Conservation (phyloP, 2,113 vertebrate genomes). For the Erythrocercus mccallii region DNA sequence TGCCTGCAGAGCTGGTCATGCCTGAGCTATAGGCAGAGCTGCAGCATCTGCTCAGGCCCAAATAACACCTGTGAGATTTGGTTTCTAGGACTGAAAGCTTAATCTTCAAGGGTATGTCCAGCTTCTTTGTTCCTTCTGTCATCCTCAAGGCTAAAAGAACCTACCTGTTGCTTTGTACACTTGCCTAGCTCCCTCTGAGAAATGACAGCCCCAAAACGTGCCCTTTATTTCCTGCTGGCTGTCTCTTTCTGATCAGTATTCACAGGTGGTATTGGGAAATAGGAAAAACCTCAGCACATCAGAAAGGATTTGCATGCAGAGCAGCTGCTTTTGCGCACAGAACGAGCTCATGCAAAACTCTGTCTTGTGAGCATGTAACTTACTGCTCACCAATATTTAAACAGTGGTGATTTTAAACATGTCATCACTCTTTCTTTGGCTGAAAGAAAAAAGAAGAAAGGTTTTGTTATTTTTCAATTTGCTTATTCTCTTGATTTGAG, state of each 20-base stretch:
- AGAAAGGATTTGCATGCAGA: not conserved
- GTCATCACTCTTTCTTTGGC: not conserved
- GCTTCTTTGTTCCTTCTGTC: not conserved
- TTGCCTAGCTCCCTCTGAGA: not conserved
- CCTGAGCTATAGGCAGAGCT: not conserved
- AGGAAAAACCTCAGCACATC: not conserved
- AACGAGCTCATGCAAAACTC: not conserved
- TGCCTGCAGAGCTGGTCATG: not conserved
- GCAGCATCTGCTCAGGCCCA: not conserved
- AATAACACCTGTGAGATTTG: not conserved
- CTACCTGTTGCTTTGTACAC: not conserved
- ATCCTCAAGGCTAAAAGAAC: not conserved
- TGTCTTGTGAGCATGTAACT: not conserved
- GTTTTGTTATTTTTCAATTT: not conserved
- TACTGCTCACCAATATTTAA: not conserved
- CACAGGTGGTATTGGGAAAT: not conserved
- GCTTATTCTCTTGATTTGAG: conserved; percentile 22
- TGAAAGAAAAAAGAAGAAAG: not conserved
- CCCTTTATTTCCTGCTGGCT: not conserved
- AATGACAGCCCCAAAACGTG: not conserved
- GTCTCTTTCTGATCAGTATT: not conserved
- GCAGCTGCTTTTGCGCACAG: not conserved
- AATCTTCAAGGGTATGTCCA: not conserved
- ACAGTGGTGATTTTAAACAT: not conserved
- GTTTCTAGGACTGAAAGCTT: not conserved